Conservation (phyloP, 2,113 vertebrate genomes). For the Cynocephalus volans region DNA sequence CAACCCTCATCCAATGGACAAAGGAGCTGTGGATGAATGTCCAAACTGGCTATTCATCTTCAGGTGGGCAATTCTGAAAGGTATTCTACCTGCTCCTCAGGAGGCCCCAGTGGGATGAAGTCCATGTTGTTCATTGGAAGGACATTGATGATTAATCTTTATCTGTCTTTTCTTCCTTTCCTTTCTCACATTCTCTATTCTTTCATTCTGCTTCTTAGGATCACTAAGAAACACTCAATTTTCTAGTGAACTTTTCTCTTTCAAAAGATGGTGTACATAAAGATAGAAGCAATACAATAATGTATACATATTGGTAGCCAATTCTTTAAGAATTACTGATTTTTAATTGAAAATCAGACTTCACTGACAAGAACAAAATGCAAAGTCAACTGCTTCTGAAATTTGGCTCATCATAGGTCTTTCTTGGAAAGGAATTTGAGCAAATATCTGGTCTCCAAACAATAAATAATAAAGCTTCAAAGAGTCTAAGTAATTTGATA, state of each 20-base stretch:
- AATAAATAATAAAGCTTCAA: not conserved
- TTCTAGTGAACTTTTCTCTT: not conserved
- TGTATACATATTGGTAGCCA: not conserved
- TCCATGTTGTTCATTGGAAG: not conserved
- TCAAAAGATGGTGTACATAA: not conserved
- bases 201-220: not conserved
- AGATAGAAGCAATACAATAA: not conserved
- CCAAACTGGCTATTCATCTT: not conserved
- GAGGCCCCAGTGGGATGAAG: not conserved
- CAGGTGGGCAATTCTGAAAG: not conserved
- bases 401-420: not conserved
- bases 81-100: not conserved
- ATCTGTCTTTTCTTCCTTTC: not conserved
- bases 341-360: not conserved
- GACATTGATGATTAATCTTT: not conserved
- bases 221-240: not conserved
- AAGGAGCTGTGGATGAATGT: not conserved
- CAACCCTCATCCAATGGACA: too few species aligned
- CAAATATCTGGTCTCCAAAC: not conserved
- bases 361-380: not conserved
- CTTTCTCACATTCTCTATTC: not conserved
- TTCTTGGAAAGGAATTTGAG: not conserved
- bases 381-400: not conserved
- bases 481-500: not conserved
- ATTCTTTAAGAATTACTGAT: constrained; percentile 20